A percentile compares a stretch with the other conserved stretches of the same genome.
Evolutionary conservation across 2,113 vertebrate genomes (phyloP).

Genomic region (Nibea albiflora): DNA sequence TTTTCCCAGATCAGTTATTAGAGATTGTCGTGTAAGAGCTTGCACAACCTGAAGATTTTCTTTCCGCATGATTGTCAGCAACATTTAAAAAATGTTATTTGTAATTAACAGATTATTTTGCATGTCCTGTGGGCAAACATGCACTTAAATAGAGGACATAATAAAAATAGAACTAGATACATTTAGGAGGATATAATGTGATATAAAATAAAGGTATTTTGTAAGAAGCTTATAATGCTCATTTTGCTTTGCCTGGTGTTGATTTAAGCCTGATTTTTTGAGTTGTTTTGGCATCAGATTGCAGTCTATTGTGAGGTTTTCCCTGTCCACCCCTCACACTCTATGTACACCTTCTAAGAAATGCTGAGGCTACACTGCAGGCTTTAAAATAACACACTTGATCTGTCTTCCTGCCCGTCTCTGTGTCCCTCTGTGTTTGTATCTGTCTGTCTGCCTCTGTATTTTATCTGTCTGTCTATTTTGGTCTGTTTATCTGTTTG

Average conservation of each 20-base stretch:
- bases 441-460: slow-evolving; percentile 36
- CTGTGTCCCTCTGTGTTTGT: slow-evolving; percentile 19
- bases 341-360: slow-evolving; percentile 16
- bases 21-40: too few relatives aligned
- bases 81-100: not conserved
- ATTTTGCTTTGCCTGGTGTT: not conserved
- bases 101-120: not conserved
- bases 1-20: not conserved
- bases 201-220: too few relatives aligned
- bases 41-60: not conserved
- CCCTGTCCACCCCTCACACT: slow-evolving; percentile 36
- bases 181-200: too few relatives aligned
- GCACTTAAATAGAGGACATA: too few relatives aligned
- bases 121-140: too few relatives aligned
- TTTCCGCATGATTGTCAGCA: not conserved
- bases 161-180: too few relatives aligned
- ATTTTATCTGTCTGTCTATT: slow-evolving; percentile 57
- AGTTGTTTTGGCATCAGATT: not conserved
- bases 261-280: not conserved
- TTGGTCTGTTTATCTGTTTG: slow-evolving; percentile 61
- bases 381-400: slow-evolving; percentile 32
- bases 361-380: slow-evolving; percentile 17
- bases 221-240: too few relatives aligned
- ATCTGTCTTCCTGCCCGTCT: not conserved
- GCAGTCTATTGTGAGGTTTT: not conserved